A percentile compares a stretch with the other conserved stretches of the same genome.
Evolutionary conservation across 2,797 vertebrate genomes (phyloP).

Genomic region (Chloroceryle amazona): DNA sequence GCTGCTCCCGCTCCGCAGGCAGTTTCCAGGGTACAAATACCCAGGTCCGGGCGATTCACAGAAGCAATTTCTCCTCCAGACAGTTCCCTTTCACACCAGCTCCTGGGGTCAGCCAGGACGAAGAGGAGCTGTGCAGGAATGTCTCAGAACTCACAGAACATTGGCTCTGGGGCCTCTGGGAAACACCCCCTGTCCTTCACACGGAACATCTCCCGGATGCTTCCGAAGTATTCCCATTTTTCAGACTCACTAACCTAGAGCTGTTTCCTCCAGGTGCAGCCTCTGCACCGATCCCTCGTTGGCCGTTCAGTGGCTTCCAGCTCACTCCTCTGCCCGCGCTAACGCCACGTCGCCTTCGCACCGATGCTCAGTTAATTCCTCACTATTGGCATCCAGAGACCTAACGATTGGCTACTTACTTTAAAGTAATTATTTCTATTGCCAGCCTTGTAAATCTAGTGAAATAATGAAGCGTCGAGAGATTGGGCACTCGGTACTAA

Average conservation of each 20-base stretch:
- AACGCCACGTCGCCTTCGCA: neutral
- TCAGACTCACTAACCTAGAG: neutral
- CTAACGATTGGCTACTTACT: neutral
- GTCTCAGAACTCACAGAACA: neutral
- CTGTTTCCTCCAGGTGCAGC: neutral
- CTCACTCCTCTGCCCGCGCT: neutral
- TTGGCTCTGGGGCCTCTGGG: neutral
- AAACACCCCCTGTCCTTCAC: neutral
- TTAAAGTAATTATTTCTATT: conserved; percentile 30
- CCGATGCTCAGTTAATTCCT: neutral
- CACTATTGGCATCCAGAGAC: neutral
- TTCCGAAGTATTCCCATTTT: neutral
- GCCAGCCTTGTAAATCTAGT: neutral
- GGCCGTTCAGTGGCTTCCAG: neutral
- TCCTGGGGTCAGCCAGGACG: neutral
- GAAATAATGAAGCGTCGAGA: neutral
- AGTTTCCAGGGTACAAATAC: neutral
- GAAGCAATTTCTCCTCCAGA: neutral
- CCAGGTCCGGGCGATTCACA: neutral
- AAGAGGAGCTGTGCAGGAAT: neutral
- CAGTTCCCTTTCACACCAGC: neutral
- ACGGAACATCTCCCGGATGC: fast-evolving
- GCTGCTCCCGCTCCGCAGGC: neutral
- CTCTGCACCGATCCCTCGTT: neutral
- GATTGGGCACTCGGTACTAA: neutral